Evolutionary conservation across 2,113 vertebrate species (phyloP).

Genomic region (Alethe castanea): DNA sequence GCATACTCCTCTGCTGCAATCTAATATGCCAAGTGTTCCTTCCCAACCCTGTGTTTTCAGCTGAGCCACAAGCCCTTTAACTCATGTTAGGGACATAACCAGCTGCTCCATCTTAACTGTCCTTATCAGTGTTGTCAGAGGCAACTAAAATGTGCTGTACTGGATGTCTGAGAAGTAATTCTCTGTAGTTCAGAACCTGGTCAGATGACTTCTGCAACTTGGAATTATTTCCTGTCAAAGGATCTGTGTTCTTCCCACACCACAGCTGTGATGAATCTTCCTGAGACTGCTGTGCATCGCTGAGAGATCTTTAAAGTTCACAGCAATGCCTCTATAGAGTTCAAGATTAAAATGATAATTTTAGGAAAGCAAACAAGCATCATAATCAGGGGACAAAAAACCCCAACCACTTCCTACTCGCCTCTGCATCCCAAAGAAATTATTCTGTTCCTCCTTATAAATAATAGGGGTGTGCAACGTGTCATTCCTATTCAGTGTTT

Average conservation of each 20-base stretch:
- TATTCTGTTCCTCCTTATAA: conserved; percentile 75
- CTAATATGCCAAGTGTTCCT: neutral
- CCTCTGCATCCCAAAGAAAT: conserved; percentile 61
- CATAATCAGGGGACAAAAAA: neutral
- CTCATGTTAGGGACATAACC: neutral
- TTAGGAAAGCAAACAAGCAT: neutral
- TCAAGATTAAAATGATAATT: neutral
- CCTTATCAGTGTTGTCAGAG: neutral
- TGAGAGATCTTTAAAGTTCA: neutral
- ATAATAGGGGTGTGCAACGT: conserved; percentile 79
- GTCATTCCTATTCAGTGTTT: conserved; percentile 75
- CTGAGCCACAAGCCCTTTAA: neutral
- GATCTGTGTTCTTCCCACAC: neutral
- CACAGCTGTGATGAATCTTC: neutral
- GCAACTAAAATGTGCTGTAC: neutral
- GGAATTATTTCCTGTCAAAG: conserved; percentile 4
- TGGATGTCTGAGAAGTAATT: neutral
- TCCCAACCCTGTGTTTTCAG: neutral
- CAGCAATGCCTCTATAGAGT: neutral
- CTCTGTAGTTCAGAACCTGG: neutral
- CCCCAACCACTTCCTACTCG: neutral
- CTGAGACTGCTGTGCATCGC: neutral
- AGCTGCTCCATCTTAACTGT: neutral
- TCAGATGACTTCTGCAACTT: neutral
- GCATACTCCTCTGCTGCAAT: neutral